Conservation (phyloP, 2,797 vertebrate genomes). For the Loris lydekkerianus region DNA sequence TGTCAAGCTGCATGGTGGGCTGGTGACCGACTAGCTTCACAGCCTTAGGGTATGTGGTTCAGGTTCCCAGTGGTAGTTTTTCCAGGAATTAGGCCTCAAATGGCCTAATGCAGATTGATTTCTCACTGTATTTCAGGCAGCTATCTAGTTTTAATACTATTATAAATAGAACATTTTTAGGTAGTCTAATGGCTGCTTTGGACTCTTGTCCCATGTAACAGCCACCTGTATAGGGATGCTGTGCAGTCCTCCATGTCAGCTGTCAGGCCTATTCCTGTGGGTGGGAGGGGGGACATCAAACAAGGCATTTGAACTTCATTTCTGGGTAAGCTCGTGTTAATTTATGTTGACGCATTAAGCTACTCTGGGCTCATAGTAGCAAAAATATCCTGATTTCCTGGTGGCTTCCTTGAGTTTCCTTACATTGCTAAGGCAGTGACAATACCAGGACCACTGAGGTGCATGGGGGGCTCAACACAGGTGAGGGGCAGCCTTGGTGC, state of each 20-base stretch:
- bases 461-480: not conserved
- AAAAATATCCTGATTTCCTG: not conserved
- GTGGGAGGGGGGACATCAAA: not conserved
- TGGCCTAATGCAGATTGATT: no score
- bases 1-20: accelerated
- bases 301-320: not conserved
- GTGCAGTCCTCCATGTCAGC: accelerated
- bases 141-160: accelerated
- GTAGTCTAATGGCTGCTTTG: not conserved
- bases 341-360: accelerated
- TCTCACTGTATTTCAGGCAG: not conserved
- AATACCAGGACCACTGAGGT: no score
- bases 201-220: accelerated
- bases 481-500: not conserved
- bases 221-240: no score
- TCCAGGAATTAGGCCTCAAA: not conserved
- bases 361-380: accelerated
- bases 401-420: not conserved
- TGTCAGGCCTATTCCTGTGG: accelerated
- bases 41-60: accelerated
- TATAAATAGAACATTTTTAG: accelerated
- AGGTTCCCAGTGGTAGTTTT: accelerated
- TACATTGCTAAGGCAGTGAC: not conserved
- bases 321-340: not conserved
- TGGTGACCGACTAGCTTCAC: accelerated